Evolutionary conservation across 1,140 invertebrate genomes (phyloP), one percentile per base, ranked within the genome.

Genomic region (Anoplolepis gracilipes): DNA sequence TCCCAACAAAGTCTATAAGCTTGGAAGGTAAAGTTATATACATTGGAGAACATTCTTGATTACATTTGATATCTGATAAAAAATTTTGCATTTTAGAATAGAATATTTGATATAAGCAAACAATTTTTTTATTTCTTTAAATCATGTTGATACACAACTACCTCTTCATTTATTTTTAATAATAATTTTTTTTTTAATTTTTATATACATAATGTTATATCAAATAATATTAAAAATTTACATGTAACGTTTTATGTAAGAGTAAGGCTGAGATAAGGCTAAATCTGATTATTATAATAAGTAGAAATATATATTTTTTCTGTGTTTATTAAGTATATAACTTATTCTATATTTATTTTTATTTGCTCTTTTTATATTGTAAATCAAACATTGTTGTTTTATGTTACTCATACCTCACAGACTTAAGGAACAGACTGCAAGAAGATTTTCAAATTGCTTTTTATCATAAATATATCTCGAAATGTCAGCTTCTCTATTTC

Each of bases 11-110:
- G 28, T 67, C 33, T 55, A 11, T 59, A 16, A 55, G 33, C 11
- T 72, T 57, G 11, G 36, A 70, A 81, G 76, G 61, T 85, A 75
- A 85, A 75, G 10, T 72, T 61, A 22, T 65, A 69, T 33, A 69
- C 61, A 4, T 70, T 85, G 3, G 25, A 39, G 13, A 55, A 49
- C 82, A 72, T 65, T 53, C 33, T 70, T 28, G 46, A 25, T 69
- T 36, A 16, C 22, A 2, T 55, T 53, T 39, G 46, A 62, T 3
- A 42, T 10, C 39, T 57, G 25, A 28, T 78, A 1, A 16, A 55
- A 25, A 19, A 36, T 6, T 49, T 49, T 55, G 10, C 11, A n/a
- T n/a, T 10, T 10, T 55, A 8, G 33, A 79, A 67, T 16, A 30
- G 30, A 19, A 28, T 28, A 57, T 62, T 57, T 64, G 46, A 81